Percentiles rank a stretch among this genome's conserved stretches.
These are phyloP conservation scores for Genyomyrus donnyi DNA, from an alignment of 2,113 vertebrate species.

Conservation along the genomic window DNA sequence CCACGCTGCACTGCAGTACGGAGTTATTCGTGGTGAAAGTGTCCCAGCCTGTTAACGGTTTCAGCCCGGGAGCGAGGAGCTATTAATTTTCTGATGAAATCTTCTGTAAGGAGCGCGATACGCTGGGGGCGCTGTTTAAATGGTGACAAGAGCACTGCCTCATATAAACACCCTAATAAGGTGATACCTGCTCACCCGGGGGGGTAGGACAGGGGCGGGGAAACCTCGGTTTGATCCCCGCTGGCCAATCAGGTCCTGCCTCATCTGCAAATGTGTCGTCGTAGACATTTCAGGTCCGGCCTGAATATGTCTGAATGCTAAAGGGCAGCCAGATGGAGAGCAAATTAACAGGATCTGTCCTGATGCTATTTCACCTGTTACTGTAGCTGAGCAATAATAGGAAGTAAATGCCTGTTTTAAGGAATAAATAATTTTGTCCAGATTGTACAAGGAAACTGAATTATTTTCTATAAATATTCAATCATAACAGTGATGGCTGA, in stretches of 20 bases:
- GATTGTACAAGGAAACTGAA: constrained; percentile 32
- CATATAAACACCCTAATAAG: constrained; percentile 54
- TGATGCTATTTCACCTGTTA: constrained; percentile 33
- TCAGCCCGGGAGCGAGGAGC: constrained; percentile 41
- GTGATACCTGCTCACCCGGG: constrained; percentile 30
- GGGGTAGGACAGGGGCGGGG: background rate
- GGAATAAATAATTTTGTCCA: constrained; percentile 57
- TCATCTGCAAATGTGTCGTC: background rate
- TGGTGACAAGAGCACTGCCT: constrained; percentile 43
- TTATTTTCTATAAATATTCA: constrained; percentile 16
- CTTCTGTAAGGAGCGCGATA: constrained; percentile 49
- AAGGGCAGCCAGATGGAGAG: background rate
- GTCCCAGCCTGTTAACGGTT: constrained; percentile 56
- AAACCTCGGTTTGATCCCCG: background rate
- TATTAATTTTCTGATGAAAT: constrained; percentile 56
- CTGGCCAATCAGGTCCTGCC: background rate
- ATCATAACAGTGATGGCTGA: background rate
- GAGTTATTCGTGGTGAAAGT: constrained; percentile 46
- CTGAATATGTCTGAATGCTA: background rate
- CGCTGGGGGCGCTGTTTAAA: constrained; percentile 50
- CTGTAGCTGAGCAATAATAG: constrained; percentile 55
- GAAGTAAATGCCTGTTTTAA: constrained; percentile 60
- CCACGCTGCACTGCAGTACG: constrained; percentile 41
- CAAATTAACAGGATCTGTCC: background rate
- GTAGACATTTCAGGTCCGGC: background rate